phyloP scores from a whole-genome alignment of 2,888 invertebrate genomes.

The Anticlea derivata region DNA sequence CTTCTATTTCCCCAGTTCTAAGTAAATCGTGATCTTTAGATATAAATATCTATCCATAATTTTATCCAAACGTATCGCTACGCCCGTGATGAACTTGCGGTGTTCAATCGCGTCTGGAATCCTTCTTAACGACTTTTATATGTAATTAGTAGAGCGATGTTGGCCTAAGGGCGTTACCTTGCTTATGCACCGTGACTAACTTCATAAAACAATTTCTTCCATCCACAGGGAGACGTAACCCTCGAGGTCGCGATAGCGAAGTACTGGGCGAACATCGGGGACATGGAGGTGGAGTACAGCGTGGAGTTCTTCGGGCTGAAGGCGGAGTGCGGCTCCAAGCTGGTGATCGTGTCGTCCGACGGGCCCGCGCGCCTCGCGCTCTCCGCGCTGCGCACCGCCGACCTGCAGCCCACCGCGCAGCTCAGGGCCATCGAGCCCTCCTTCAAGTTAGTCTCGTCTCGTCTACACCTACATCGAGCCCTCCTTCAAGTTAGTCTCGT shows the following conservation, averaged over 20 bases:
- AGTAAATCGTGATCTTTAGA: no score
- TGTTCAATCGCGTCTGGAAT: no score
- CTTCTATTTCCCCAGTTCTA: no score
- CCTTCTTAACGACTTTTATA: no score
- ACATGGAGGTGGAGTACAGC: slow-evolving; percentile 88
- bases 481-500: no score
- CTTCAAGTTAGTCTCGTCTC: slow-evolving; percentile 24
- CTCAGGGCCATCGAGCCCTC: slow-evolving; percentile 11
- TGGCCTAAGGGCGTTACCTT: no score
- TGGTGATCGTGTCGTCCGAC: slow-evolving; percentile 90
- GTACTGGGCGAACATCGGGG: slow-evolving; percentile 97
- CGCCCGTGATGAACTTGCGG: no score
- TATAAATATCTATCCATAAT: no score
- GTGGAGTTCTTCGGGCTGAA: slow-evolving; percentile 93
- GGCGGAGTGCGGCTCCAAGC: slow-evolving; percentile 84
- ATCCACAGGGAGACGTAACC: slow-evolving; percentile 90
- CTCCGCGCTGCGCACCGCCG: slow-evolving; percentile 10
- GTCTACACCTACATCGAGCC: no score
- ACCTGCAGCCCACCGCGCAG: slow-evolving; percentile 30
- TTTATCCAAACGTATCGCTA: no score
- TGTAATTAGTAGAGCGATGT: no score
- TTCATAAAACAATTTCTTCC: not conserved
- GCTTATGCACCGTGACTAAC: no score
- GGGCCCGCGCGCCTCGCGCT: slow-evolving; percentile 87
- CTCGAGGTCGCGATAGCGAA: slow-evolving; percentile 96